Percentiles rank a stretch among this genome's conserved stretches.
Evolutionary conservation across 2,797 vertebrate species (phyloP).

Genomic region (Pipistrellus kuhlii): DNA sequence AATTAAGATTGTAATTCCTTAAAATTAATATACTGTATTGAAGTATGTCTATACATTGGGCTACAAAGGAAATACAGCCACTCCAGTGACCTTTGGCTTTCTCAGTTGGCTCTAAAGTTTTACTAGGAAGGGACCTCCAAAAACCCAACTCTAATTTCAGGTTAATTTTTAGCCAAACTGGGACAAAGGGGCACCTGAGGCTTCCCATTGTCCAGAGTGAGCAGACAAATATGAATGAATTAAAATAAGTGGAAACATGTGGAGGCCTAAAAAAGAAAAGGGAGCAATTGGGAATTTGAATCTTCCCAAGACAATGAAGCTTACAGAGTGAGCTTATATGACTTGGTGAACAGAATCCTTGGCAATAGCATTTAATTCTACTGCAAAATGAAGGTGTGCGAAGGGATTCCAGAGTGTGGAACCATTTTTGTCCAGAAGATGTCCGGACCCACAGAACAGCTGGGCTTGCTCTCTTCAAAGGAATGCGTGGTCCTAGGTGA

Average conservation of each 20-base stretch:
- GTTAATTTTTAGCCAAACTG: not conserved
- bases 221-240: not conserved
- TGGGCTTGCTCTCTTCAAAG: not conserved
- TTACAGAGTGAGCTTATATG: not conserved
- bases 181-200: not conserved
- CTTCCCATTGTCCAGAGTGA: not conserved
- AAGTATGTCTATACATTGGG: not conserved
- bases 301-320: not conserved
- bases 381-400: not conserved
- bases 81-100: not conserved
- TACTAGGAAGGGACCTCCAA: not conserved
- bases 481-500: rapidly evolving
- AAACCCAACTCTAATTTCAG: not conserved
- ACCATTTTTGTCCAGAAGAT: not conserved
- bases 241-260: not conserved
- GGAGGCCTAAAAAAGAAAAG: not conserved
- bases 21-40: not conserved
- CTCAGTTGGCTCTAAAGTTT: not conserved
- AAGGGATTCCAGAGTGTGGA: not conserved
- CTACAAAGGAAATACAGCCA: not conserved
- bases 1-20: not conserved
- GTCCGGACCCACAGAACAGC: rapidly evolving
- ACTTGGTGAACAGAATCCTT: not conserved
- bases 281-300: not conserved
- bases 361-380: not conserved